A percentile compares a stretch with the other conserved stretches of the same genome.
Evolutionary conservation across 2,888 invertebrate species (phyloP).

Genomic region (Glyphotaelius pellucidus): DNA sequence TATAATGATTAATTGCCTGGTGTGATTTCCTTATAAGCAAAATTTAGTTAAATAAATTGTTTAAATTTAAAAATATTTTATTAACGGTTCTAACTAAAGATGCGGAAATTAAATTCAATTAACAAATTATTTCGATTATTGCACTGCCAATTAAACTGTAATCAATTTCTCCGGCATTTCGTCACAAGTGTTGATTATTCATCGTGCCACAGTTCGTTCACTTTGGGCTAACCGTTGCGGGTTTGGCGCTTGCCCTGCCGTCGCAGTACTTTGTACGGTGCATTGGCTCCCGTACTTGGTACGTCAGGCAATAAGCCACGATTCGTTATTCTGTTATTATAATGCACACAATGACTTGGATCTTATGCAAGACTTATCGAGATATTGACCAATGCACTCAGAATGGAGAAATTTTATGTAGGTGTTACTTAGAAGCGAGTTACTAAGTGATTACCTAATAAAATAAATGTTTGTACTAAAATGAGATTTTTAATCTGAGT

Average conservation of each 20-base stretch:
- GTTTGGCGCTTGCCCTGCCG: slow-evolving; percentile 37
- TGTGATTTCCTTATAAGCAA: no score
- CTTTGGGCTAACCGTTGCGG: neutral
- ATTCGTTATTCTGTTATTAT: slow-evolving; percentile 11
- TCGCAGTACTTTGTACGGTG: neutral
- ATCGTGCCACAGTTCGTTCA: slow-evolving; percentile 21
- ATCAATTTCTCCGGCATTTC: slow-evolving; percentile 15
- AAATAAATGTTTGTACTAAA: neutral
- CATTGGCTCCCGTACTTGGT: neutral
- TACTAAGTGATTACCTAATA: neutral
- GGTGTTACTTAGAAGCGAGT: neutral
- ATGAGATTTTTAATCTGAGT: neutral
- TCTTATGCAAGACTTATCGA: neutral
- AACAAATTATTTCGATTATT: neutral
- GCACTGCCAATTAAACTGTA: neutral
- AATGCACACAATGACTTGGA: slow-evolving; percentile 4
- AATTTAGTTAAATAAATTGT: no score
- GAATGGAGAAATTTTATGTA: neutral
- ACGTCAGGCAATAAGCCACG: neutral
- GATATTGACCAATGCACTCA: neutral
- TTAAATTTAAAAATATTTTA: no score
- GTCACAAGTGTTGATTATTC: slow-evolving; percentile 7
- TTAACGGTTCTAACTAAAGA: neutral
- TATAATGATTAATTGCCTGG: no score
- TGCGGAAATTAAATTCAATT: neutral